Evolutionary conservation across 1,140 invertebrate species (phyloP).

Genomic region (Drosophila micromelanica): DNA sequence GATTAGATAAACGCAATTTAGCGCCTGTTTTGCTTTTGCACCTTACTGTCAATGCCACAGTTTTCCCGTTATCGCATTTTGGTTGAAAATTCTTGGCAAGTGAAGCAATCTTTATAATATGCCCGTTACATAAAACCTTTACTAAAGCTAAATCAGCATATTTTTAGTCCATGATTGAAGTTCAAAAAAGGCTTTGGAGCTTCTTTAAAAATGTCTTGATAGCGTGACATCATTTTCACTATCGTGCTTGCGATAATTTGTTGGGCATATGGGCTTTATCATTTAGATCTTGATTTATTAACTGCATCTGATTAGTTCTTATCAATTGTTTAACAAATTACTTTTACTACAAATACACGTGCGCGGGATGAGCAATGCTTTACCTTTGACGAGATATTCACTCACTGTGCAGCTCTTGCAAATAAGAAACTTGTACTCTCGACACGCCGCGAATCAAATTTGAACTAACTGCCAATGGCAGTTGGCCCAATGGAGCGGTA

Average conservation of each 20-base stretch:
- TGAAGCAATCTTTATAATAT: conserved; percentile 68
- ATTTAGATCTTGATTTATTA: conserved; percentile 61
- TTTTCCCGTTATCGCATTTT: conserved; percentile 55
- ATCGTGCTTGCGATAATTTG: conserved; percentile 17
- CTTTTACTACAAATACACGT: conserved; percentile 35
- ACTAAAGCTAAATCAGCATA: conserved; percentile 41
- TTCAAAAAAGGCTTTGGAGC: conserved; percentile 12
- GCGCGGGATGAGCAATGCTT: conserved; percentile 40
- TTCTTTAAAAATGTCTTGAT: conserved; percentile 28
- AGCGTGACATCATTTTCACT: conserved; percentile 62
- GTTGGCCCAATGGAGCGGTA: conserved; percentile 46
- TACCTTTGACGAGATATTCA: conserved; percentile 38
- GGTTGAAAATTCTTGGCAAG: conserved; percentile 67
- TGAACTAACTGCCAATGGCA: conserved; percentile 64
- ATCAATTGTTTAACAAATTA: conserved; percentile 6
- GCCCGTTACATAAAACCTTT: conserved; percentile 60
- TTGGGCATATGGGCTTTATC: conserved; percentile 37
- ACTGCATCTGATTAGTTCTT: conserved; percentile 8
- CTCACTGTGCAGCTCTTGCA: conserved; percentile 23
- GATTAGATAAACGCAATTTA: conserved; percentile 71
- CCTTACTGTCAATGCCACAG: conserved; percentile 44
- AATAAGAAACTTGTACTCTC: conserved; percentile 58
- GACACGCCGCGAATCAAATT: conserved; percentile 73
- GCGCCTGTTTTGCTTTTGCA: conserved; percentile 58
- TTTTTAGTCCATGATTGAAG: conserved; percentile 56